These are phyloP conservation scores for Lochmaea crataegi DNA, from an alignment of 2,888 invertebrate genomes.

Conservation along the genomic window DNA sequence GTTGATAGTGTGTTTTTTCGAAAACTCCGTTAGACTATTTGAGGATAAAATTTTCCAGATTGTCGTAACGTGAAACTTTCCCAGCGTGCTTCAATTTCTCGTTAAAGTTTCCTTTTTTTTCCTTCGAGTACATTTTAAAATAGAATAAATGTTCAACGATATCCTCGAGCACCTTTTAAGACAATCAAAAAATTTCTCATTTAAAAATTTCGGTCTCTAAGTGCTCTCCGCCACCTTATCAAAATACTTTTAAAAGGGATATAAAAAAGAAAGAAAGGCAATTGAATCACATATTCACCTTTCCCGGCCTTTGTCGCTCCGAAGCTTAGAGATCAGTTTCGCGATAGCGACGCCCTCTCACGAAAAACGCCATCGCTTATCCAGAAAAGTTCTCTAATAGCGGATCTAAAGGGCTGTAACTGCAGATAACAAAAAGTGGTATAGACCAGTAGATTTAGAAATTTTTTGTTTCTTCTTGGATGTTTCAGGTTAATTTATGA, in stretches of 20 bases:
- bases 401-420: conserved; percentile 21
- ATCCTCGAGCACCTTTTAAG: too few species aligned
- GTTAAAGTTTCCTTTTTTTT: too few species aligned
- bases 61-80: too few species aligned
- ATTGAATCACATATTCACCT: conserved; percentile 31
- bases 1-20: too few species aligned
- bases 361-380: conserved; percentile 26
- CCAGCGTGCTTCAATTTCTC: too few species aligned
- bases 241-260: conserved; percentile 7
- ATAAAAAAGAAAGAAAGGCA: conserved; percentile 20
- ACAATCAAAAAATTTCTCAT: too few species aligned
- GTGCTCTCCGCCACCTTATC: conserved; percentile 3
- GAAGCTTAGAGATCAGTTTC: conserved; percentile 11
- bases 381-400: conserved; percentile 26
- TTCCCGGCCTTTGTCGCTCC: conserved; percentile 22
- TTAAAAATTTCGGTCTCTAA: neutral
- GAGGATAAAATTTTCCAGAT: too few species aligned
- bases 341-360: conserved; percentile 20
- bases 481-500: too few species aligned
- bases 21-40: too few species aligned
- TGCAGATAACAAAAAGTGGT: conserved; percentile 13
- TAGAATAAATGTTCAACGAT: too few species aligned
- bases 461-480: neutral
- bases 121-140: too few species aligned
- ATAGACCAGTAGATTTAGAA: neutral